Base-by-base conservation (phyloP, 2,888 invertebrate species). In the Orthosia incerta region DNA sequence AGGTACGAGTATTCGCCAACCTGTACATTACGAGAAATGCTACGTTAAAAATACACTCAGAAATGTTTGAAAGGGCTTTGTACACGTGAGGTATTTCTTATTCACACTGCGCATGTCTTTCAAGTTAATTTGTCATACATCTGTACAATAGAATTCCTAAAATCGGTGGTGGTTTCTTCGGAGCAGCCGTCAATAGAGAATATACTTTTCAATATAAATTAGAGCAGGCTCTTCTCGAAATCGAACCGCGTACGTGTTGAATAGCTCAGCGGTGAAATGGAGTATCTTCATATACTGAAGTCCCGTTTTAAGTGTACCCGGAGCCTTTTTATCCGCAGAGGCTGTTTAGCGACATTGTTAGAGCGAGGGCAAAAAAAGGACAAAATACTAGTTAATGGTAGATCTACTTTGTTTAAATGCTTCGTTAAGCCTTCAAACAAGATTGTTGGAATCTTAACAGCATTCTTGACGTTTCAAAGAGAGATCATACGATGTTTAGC, bases 31-130 rank as follows among this genome's bases (percentile, higher is more conserved):
- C 39, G 20, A 53, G 16, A 63, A 57, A 60, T 61, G 55, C 15
- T 68, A 39, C 50, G 46, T 59, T 51, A 51, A 59, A 79, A 60
- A 71, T 60, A 71, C 45, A 62, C 26, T n/a, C 20, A 12, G 31
- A 59, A 64, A 60, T 66, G 53, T 75, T 69, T 56, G n/a, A 68
- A 80, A 65, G 55, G 46, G 60, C 45, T 76, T 48, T 70, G 57
- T 56, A 76, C 90, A 90, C 86, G 89, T 92, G 88, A 91, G 88
- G 71, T 87, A 88, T 88, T 88, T 89, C 87, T 90, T 88, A 85
- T 87, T 87, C 86, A 89, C 82, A 92, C 90, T 95, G 94, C 94
- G 94, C 95, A 95, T 94, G 94, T 93, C 93, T 91, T 89, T 82
- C 74, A 85, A 85, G 79, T 88, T 91, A 88, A 89, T 90, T 89